Percentiles rank a stretch among this genome's conserved stretches.
These are phyloP conservation scores for Drosophila pseudotakahashii DNA, from an alignment of 2,888 invertebrate genomes.

Conservation along the genomic window DNA sequence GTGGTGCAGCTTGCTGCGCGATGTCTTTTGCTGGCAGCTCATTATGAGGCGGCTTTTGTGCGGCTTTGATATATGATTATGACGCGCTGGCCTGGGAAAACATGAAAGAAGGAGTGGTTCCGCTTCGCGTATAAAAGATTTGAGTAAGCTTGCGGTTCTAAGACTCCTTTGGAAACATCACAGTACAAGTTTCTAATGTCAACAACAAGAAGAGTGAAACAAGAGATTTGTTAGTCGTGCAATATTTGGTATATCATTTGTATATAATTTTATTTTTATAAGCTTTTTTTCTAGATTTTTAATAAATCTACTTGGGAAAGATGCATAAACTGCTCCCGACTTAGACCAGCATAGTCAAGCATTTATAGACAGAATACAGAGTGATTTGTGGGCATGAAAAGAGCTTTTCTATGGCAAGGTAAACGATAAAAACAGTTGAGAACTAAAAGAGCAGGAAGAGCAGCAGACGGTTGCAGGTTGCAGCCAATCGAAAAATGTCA, in stretches of 20 bases:
- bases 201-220: not conserved
- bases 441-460: constrained; percentile 30
- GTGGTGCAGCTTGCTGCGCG: constrained; percentile 39
- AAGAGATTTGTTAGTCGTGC: too few relatives aligned
- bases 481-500: constrained; percentile 64
- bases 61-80: constrained; percentile 49
- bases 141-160: not conserved
- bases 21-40: constrained; percentile 67
- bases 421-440: not conserved
- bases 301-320: not conserved
- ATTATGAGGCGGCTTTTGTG: constrained; percentile 64
- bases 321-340: not conserved
- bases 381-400: constrained; percentile 54
- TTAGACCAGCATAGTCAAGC: constrained; percentile 19
- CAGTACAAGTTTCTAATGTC: not conserved
- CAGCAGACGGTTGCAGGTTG: constrained; percentile 40
- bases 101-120: constrained; percentile 23
- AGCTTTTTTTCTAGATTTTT: not conserved
- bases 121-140: constrained; percentile 9
- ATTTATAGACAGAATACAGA: constrained; percentile 31
- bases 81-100: constrained; percentile 28
- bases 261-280: too few relatives aligned
- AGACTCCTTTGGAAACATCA: not conserved
- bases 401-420: constrained; percentile 49
- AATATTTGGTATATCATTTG: too few relatives aligned